Evolutionary conservation across 2,888 invertebrate species (phyloP), one percentile per base, ranked within the genome.

Genomic region (Ariolimax columbianus): DNA sequence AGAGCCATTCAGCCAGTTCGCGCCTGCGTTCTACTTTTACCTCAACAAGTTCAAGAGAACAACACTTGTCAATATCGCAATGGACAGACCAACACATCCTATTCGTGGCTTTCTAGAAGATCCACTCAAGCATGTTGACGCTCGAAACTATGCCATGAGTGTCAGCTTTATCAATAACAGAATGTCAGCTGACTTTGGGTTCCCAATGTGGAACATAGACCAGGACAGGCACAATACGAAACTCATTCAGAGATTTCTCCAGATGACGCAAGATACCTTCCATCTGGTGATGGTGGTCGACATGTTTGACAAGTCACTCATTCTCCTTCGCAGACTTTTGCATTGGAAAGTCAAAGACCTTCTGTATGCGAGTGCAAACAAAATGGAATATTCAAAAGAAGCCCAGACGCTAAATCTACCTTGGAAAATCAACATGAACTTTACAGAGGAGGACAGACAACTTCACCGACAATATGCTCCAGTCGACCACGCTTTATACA

Each of bases 241-340:
- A 33, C 68, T 77, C 7, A 73, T 84, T 19, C 14, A 73, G 14
- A 30, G 59, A 17, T 86, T 88, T 43, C 77, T 88, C 6, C 63
- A 38, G 40, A 73, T 83, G 17, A 80, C 88, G 26, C 81, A 88
- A 51, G 51, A 82, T 40, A 86, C 78, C 1, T 90, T 90, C 70
- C 80, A 90, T 43, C 85, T 90, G 23, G 86, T 90, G 3, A 86
- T 90, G 87, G 86, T 89, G 26, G 81, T 85, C 1, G 90, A 90
- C 33, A 59, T 85, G 33, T 89, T 90, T 38, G 88, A 89, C 36
- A 89, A 90, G 77, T 89, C 89, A 0, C 63, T 90, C 63, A 82
- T 90, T 40, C 86, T 90, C 26, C 77, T 90, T n/a, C 87, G 88
- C 43, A 81, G 89, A 36, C 36, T 86, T n/a, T 75, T 90, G 36